Conservation (phyloP, 2,888 invertebrate genomes). For the Xanthia icteritia region DNA sequence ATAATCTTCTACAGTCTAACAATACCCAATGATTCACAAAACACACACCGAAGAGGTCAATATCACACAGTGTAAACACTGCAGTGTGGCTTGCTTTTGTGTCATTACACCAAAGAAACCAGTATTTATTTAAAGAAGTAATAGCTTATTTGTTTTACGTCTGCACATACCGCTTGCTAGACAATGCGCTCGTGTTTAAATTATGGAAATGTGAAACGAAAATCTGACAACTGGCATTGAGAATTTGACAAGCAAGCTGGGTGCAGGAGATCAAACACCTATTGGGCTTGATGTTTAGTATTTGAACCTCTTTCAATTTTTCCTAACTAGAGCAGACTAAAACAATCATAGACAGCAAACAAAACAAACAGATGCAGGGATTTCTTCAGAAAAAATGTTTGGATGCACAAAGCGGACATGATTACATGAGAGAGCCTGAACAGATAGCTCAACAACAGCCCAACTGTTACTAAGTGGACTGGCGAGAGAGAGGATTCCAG, state of each 20-base stretch:
- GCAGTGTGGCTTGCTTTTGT: conserved; percentile 29
- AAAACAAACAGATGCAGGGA: not conserved
- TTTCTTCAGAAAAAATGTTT: not conserved
- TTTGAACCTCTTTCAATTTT: not conserved
- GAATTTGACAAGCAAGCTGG: not conserved
- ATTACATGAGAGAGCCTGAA: not conserved
- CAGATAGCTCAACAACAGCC: not conserved
- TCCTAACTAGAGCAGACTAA: not conserved
- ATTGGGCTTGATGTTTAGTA: not conserved
- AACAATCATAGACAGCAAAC: too few species aligned
- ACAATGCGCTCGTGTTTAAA: conserved; percentile 3
- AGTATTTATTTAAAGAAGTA: conserved; percentile 44
- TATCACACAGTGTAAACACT: conserved; percentile 52
- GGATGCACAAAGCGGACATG: not conserved
- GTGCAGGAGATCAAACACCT: not conserved
- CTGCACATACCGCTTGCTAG: conserved; percentile 10
- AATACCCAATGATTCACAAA: conserved; percentile 44
- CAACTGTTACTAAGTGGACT: not conserved
- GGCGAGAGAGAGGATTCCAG: too few species aligned
- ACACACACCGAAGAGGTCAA: conserved; percentile 44
- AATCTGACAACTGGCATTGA: not conserved
- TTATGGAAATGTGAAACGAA: not conserved
- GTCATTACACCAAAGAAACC: conserved; percentile 40
- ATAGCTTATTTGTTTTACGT: conserved; percentile 39
- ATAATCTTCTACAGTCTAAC: not conserved